These are phyloP conservation scores for Varecia variegata DNA, from an alignment of 2,797 vertebrate species.

Conservation along the genomic window DNA sequence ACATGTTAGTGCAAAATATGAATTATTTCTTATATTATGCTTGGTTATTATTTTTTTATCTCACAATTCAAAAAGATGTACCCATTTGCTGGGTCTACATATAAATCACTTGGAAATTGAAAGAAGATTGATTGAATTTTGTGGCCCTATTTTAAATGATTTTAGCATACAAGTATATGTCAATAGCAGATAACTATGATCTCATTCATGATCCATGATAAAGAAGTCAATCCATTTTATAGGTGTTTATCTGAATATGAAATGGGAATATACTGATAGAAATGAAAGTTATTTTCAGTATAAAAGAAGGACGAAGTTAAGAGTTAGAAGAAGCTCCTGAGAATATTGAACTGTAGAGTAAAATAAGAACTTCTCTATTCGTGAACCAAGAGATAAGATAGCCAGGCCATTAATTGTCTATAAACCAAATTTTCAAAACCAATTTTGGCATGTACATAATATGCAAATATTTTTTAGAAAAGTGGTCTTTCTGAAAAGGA, in stretches of 20 bases:
- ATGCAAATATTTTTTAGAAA: background rate
- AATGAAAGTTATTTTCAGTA: background rate
- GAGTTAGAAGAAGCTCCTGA: background rate
- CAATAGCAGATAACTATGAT: background rate
- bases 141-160: background rate
- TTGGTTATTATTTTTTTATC: background rate
- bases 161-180: background rate
- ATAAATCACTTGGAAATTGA: background rate
- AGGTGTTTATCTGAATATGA: background rate
- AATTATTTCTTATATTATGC: background rate
- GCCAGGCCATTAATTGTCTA: background rate
- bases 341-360: background rate
- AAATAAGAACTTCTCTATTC: background rate
- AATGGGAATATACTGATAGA: background rate
- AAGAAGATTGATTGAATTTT: background rate
- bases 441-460: background rate
- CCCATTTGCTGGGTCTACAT: background rate
- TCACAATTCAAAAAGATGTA: background rate
- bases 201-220: background rate
- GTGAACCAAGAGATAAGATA: background rate
- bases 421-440: constrained; percentile 7
- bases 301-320: background rate
- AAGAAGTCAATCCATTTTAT: background rate
- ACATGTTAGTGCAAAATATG: background rate
- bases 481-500: background rate